These are phyloP conservation scores for Spea hammondii DNA, from an alignment of 2,797 vertebrate species.

Conservation along the genomic window DNA sequence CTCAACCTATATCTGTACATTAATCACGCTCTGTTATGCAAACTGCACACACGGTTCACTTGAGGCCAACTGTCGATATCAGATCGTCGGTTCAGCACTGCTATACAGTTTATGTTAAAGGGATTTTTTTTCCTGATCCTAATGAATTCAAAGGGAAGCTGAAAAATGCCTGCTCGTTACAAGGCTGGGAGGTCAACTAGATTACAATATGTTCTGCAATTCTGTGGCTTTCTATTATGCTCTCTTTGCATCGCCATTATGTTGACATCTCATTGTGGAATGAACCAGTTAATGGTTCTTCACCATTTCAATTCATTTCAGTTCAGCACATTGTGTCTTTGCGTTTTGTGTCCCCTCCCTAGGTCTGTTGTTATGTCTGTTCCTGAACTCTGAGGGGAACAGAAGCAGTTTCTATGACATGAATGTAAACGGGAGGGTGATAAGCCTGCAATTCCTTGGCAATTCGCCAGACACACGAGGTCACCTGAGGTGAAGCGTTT, in stretches of 20 bases:
- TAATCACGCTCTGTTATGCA: slow-evolving; percentile 49
- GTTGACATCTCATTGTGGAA: slow-evolving; percentile 44
- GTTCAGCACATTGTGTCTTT: slow-evolving; percentile 44
- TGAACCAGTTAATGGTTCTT: slow-evolving; percentile 47
- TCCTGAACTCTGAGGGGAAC: slow-evolving; percentile 42
- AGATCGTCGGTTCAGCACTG: slow-evolving; percentile 39
- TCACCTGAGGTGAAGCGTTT: slow-evolving; percentile 40
- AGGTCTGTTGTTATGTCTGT: slow-evolving; percentile 40
- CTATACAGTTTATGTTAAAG: slow-evolving; percentile 41
- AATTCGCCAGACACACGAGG: slow-evolving; percentile 33
- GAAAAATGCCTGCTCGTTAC: slow-evolving; percentile 38
- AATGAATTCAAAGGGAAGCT: slow-evolving; percentile 39
- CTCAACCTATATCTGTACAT: slow-evolving; percentile 51
- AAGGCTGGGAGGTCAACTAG: slow-evolving; percentile 38
- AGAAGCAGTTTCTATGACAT: slow-evolving; percentile 46
- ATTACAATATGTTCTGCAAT: slow-evolving; percentile 34
- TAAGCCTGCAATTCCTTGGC: slow-evolving; percentile 46
- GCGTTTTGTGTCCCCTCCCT: slow-evolving; percentile 33
- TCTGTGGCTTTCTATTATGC: slow-evolving; percentile 40
- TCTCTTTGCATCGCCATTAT: slow-evolving; percentile 30
- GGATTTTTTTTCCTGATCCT: slow-evolving; percentile 46
- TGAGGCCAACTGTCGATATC: slow-evolving; percentile 50
- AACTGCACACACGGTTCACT: slow-evolving; percentile 47
- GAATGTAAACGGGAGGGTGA: slow-evolving; percentile 46
- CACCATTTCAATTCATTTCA: slow-evolving; percentile 40